phyloP scores from a whole-genome alignment of 2,113 vertebrate genomes.

The Cheilinus undulatus region DNA sequence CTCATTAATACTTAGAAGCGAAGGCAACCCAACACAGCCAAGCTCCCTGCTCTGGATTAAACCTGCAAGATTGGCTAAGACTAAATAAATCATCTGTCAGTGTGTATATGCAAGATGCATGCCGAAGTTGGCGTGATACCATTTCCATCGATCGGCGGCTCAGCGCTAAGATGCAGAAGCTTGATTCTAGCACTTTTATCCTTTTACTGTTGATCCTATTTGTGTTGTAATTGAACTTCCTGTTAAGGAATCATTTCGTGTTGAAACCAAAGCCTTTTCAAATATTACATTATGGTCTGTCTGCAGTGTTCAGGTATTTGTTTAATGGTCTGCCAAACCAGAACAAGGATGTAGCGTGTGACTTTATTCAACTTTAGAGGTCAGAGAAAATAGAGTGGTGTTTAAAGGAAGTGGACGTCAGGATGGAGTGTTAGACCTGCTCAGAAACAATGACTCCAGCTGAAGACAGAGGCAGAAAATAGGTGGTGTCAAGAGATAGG shows the following conservation, averaged over 20 bases:
- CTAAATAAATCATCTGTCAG: conserved; percentile 64
- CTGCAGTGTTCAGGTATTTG: conserved; percentile 4
- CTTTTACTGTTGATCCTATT: conserved; percentile 24
- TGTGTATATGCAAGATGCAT: conserved; percentile 52
- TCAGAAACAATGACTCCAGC: conserved; percentile 30
- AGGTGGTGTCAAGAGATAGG: conserved; percentile 12
- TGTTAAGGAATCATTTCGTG: conserved; percentile 41
- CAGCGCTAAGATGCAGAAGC: conserved; percentile 32
- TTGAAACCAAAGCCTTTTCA: conserved; percentile 42
- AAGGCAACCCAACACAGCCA: conserved; percentile 27
- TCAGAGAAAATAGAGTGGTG: conserved; percentile 35
- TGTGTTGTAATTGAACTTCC: conserved; percentile 50
- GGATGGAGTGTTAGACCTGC: conserved; percentile 32
- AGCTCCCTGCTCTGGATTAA: conserved; percentile 53
- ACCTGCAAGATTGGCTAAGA: conserved; percentile 37
- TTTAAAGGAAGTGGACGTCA: conserved; percentile 26
- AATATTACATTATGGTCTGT: conserved; percentile 42
- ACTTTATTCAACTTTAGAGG: conserved; percentile 35
- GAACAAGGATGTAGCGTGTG: conserved; percentile 29
- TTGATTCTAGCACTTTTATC: conserved; percentile 57
- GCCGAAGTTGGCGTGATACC: conserved; percentile 46
- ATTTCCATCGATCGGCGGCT: conserved; percentile 64
- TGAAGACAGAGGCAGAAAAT: conserved; percentile 35
- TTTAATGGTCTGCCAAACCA: conserved; percentile 23
- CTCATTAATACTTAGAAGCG: conserved; percentile 63